Evolutionary conservation across 2,797 vertebrate genomes (phyloP).

Genomic region (Lagodon rhomboides): DNA sequence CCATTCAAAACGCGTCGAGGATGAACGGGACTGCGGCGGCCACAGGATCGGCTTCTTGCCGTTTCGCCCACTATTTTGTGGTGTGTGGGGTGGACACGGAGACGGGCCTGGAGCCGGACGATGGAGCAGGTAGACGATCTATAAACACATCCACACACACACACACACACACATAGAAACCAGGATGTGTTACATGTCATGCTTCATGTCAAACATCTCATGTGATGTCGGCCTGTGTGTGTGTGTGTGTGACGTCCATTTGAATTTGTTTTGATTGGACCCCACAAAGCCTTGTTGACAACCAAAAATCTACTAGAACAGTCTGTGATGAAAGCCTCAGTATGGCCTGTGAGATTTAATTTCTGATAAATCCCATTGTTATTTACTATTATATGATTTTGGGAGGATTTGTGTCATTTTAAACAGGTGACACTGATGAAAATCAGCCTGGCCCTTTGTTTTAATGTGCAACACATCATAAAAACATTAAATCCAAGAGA

Average conservation of each 20-base stretch:
- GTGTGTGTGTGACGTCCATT: constrained; percentile 35
- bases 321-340: background rate
- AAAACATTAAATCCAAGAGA: background rate
- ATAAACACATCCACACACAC: background rate
- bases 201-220: background rate
- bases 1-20: constrained; percentile 57
- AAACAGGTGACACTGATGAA: background rate
- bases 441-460: background rate
- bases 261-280: constrained; percentile 37
- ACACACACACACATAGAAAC: no score
- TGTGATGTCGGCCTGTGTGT: constrained; percentile 6
- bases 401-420: background rate
- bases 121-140: constrained; percentile 89
- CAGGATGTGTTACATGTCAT: background rate
- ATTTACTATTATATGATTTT: background rate
- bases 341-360: background rate
- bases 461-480: background rate
- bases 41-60: constrained; percentile 91
- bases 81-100: constrained; percentile 95
- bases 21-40: constrained; percentile 84
- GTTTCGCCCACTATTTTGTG: constrained; percentile 97
- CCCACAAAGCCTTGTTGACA: constrained; percentile 40
- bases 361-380: background rate
- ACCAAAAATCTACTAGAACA: background rate
- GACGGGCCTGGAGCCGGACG: constrained; percentile 96